A percentile compares a stretch with the other conserved stretches of the same genome.
Conservation (phyloP, 2,113 vertebrate species). For the Myrmecobius fasciatus region DNA sequence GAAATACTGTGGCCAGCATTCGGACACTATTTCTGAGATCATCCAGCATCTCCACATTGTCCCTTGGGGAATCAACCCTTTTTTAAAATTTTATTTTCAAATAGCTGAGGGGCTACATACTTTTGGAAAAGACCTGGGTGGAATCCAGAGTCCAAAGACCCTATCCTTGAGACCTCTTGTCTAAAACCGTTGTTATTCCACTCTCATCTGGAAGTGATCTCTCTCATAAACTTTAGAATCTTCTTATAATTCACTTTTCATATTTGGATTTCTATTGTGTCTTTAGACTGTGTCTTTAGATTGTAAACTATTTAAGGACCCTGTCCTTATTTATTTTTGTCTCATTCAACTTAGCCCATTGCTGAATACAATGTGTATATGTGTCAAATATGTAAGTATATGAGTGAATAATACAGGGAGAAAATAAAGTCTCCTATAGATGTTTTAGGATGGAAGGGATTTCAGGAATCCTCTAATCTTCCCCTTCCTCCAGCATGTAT, state of each 20-base stretch:
- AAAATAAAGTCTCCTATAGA: not conserved
- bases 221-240: not conserved
- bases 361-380: not conserved
- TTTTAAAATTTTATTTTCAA: constrained; percentile 23
- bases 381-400: not conserved
- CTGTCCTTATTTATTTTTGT: not conserved
- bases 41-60: not conserved
- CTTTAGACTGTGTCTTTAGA: not conserved
- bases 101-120: not conserved
- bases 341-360: not conserved
- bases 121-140: not conserved
- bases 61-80: not conserved
- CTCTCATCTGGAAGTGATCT: not conserved
- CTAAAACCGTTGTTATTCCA: not conserved
- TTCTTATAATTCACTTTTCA: not conserved
- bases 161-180: not conserved
- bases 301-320: not conserved
- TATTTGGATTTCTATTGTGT: not conserved
- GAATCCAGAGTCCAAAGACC: not conserved
- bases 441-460: not conserved
- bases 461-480: not conserved
- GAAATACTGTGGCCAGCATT: not conserved
- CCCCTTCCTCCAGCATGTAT: not conserved
- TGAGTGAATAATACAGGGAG: not conserved
- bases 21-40: not conserved